phyloP scores from a whole-genome alignment of 2,888 invertebrate species.

The Gasteruption jaculator region DNA sequence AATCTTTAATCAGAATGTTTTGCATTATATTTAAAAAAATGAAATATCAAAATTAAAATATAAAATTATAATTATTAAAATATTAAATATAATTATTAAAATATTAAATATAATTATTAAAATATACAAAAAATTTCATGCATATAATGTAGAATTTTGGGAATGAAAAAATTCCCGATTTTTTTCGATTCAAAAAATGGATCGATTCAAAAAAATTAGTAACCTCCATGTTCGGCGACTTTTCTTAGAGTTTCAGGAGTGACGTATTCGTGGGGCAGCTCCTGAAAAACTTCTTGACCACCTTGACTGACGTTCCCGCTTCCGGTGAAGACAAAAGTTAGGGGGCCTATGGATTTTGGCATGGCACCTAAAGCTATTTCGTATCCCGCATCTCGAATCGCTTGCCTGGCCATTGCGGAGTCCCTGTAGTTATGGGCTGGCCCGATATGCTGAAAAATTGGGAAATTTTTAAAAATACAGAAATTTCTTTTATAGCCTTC shows the following conservation, averaged over 20 bases:
- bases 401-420: conserved; percentile 96
- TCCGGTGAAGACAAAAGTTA: conserved; percentile 97
- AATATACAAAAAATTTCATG: not conserved
- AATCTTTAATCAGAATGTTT: conserved; percentile 2
- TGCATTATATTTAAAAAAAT: conserved; percentile 8
- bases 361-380: conserved; percentile 92
- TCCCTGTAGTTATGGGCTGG: conserved; percentile 98
- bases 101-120: not conserved
- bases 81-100: not conserved
- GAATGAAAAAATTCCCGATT: no score
- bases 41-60: no score
- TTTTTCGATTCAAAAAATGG: no score
- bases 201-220: no score
- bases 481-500: no score
- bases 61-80: not conserved
- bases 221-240: conserved; percentile 95
- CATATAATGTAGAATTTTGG: no score
- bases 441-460: conserved; percentile 75
- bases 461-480: no score
- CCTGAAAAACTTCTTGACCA: conserved; percentile 91
- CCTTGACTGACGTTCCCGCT: conserved; percentile 93
- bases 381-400: conserved; percentile 97
- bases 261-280: conserved; percentile 96
- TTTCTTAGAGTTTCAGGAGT: conserved; percentile 91
- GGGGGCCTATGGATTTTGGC: conserved; percentile 96